Conservation (phyloP, 2,797 vertebrate genomes). For the Anas bahamensis region DNA sequence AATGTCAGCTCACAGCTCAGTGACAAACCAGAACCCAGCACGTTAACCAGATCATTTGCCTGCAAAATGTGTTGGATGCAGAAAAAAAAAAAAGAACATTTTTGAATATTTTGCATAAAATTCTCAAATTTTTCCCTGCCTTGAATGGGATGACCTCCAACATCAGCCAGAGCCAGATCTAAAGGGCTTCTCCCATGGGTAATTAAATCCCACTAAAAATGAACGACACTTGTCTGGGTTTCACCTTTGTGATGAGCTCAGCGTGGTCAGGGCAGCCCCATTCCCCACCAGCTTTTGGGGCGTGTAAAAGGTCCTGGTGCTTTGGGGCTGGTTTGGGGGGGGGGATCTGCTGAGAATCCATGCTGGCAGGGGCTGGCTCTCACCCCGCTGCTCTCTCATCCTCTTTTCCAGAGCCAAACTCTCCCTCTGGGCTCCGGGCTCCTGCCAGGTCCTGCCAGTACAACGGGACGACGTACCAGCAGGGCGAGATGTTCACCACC, state of each 20-base stretch:
- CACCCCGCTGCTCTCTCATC: neutral
- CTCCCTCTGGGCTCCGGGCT: constrained; percentile 88
- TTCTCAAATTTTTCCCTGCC: neutral
- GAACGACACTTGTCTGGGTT: neutral
- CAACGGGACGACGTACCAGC: constrained; percentile 90
- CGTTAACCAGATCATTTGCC: neutral
- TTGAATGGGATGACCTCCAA: neutral
- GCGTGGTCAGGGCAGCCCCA: fast-evolving
- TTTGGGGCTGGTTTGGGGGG: too few relatives aligned
- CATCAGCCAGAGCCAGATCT: neutral
- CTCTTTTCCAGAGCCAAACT: constrained; percentile 80
- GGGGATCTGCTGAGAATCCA: neutral
- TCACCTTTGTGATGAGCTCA: neutral
- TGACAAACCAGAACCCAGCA: neutral
- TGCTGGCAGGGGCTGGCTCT: neutral
- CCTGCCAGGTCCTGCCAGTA: constrained; percentile 87
- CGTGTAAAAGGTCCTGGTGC: fast-evolving
- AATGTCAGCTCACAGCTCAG: neutral
- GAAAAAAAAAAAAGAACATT: neutral
- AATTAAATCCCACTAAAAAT: neutral
- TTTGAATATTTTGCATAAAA: neutral
- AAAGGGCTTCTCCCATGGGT: neutral
- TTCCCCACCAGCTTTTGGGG: neutral
- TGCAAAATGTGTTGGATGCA: neutral
- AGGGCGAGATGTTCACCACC: constrained; percentile 91